Base-by-base conservation (phyloP, 37 sponge, comb jelly and placozoan genomes). In the Amphimedon queenslandica region DNA sequence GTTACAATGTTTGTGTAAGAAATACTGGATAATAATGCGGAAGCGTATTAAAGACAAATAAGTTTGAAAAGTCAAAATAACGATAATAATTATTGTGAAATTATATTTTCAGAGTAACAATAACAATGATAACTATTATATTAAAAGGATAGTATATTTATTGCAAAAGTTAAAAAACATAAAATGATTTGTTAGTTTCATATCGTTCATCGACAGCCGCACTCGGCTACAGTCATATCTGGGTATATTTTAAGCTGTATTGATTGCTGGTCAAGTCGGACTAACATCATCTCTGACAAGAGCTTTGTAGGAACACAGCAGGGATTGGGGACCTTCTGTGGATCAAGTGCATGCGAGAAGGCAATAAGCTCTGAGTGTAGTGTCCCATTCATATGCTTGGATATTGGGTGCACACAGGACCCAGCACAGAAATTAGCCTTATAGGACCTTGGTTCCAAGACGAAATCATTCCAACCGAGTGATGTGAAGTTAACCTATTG, bases 401-500 rank as follows among this genome's bases (percentile, higher is more conserved):
- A 3, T 2, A 77, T 60, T 18, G 88, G 88, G 25, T 29, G 66
- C 4, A 25, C 24, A 38, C 89, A 88, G 18, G 10, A 5, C 2
- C 89, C 89, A 29, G 58, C 69, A 63, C 89, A 88, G 75, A 78
- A 82, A 4, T 83, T 88, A 37, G 84, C 85, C 21, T 42, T 10
- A 63, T 67, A 82, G 0, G 38, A 32, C 0, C 0, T 1, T 13
- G 80, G 74, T 11, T 33, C 56, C 24, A 75, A n/a, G 11, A 78
- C 57, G 64, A 71, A 70, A 25, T 74, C 40, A 4, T 66, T 24
- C 82, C 78, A 87, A 42, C 41, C 70, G 11, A 75, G 37, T 32
- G 56, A 77, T 20, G 16, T 39, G 55, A 72, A 78, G 29, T 57
- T 42, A 34, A 84, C 63, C 85, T 84, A 73, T 8, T 56, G 1